Conservation (phyloP, 2,797 vertebrate genomes). For the Periophthalmus magnuspinnatus region DNA sequence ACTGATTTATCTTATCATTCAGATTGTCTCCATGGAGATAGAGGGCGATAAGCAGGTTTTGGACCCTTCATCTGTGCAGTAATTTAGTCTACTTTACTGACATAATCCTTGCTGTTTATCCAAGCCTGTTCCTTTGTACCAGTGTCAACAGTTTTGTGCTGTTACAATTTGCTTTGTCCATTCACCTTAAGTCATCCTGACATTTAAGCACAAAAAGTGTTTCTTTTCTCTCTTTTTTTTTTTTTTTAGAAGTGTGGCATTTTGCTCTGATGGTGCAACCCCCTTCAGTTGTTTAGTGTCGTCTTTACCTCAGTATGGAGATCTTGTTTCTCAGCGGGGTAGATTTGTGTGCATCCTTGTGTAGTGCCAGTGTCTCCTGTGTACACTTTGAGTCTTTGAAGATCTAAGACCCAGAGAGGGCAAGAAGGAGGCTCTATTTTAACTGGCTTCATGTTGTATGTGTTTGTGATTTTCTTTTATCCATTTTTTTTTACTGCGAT, state of each 20-base stretch:
- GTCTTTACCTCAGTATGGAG: constrained; percentile 41
- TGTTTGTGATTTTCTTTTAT: constrained; percentile 18
- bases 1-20: too few species aligned
- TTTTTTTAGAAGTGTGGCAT: not conserved
- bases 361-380: constrained; percentile 52
- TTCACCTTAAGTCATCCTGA: not conserved
- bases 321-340: constrained; percentile 47
- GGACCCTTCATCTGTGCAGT: too few species aligned
- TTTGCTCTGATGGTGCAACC: not conserved
- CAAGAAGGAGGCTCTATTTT: constrained; percentile 27
- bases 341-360: constrained; percentile 36
- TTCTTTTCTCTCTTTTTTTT: not conserved
- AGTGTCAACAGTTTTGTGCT: constrained; percentile 8
- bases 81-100: not conserved
- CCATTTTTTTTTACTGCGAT: constrained; percentile 26
- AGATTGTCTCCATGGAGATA: too few species aligned
- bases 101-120: not conserved
- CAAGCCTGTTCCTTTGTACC: not conserved
- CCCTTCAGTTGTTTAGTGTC: constrained; percentile 26
- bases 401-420: constrained; percentile 48
- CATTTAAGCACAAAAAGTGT: not conserved
- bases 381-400: constrained; percentile 62
- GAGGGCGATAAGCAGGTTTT: too few species aligned
- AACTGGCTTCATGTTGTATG: constrained; percentile 6
- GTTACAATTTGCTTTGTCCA: not conserved